Conservation (phyloP, 2,113 vertebrate species). For the Murina feae region DNA sequence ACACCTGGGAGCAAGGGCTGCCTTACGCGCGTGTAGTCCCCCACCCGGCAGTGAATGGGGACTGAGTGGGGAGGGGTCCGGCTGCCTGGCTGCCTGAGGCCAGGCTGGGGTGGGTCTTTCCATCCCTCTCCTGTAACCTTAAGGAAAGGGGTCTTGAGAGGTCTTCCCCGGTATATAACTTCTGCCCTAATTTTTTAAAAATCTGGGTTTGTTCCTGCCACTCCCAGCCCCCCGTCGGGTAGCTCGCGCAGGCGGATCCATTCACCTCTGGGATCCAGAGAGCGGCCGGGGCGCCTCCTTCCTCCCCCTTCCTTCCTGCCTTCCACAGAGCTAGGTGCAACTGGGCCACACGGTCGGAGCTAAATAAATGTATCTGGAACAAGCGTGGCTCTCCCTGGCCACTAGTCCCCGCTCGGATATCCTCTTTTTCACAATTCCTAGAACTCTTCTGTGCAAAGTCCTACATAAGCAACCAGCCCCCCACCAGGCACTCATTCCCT, state of each 20-base stretch:
- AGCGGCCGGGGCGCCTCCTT: neutral
- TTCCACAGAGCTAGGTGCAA: neutral
- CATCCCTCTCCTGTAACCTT: neutral
- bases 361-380: conserved; percentile 43
- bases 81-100: neutral
- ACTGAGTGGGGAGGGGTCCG: neutral
- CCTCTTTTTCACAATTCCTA: conserved; percentile 55
- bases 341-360: conserved; percentile 57
- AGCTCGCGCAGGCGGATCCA: neutral
- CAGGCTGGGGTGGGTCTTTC: neutral
- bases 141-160: neutral
- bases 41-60: neutral
- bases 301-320: neutral
- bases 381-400: neutral
- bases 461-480: neutral
- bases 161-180: neutral
- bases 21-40: too few species aligned
- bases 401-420: neutral
- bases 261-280: neutral
- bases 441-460: conserved; percentile 10
- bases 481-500: neutral
- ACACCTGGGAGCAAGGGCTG: neutral
- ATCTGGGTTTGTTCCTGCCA: neutral
- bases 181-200: neutral
- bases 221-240: neutral